Evolutionary conservation across 64 coral and sea anemone genomes (phyloP), one percentile per base, ranked within the genome.

Genomic region (Stichodactyla mertensii): DNA sequence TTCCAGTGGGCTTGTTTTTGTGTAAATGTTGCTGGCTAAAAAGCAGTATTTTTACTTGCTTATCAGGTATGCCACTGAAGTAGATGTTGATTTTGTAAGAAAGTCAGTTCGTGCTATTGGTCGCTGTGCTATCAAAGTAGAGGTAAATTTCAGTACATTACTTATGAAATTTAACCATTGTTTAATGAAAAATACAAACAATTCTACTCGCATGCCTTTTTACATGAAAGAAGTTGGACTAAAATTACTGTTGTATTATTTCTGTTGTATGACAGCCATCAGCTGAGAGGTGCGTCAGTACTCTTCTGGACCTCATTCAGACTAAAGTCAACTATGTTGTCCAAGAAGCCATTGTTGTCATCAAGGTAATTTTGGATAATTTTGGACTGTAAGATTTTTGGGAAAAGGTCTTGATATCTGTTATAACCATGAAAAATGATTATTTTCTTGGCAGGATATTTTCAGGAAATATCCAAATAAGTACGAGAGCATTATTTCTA

Each of bases 1-100:
- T 7, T 69, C n/a, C 4, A 24, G 64, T 20, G 19, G 0, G 6
- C 7, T 69, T 20, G 7, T 69, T 5, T 20, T 69, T 24, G 64
- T 20, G 19, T 20, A 67, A 67, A 67, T 67, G 24, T 0, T 20
- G 19, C 19, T 9, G 6, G 4, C 6, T 22, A 7, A 69, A 69
- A 5, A n/a, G 18, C 14, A 61, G 18, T 66, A 0, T 74, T 9
- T 31, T 74, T 74, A 58, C 24, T 23, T 74, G 69, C 10, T 28
- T 13, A 71, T 57, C 70, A 98, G 97, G 64, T 99, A 99, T 95
- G 97, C 97, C 7, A 99, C 97, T 13, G 97, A 99, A 86, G 97
- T 99, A 83, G 97, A 99, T 99, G 97, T 99, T 27, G 97, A 99
- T 87, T 99, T 99, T 99, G 97, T 99, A 18, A 92, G 97, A 24